phyloP scores from a whole-genome alignment of 2,113 vertebrate species.

The Misgurnus mizolepis region DNA sequence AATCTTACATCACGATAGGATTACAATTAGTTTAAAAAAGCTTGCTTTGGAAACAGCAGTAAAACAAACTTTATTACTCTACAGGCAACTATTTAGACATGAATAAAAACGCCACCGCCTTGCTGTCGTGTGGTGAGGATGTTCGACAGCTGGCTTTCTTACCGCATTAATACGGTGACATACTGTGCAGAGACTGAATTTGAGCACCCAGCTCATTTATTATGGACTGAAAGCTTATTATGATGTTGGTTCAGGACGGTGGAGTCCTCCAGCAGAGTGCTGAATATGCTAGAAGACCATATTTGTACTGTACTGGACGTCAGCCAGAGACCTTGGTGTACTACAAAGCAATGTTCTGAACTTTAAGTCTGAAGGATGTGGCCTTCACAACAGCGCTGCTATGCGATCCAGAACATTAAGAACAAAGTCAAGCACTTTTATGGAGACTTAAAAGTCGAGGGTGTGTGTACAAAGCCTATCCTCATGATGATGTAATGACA shows the following conservation, averaged over 20 bases:
- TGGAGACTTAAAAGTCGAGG: background rate
- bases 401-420: background rate
- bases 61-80: background rate
- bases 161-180: constrained; percentile 2
- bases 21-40: background rate
- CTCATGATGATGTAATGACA: too few species aligned
- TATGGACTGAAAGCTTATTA: background rate
- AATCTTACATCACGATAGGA: too few species aligned
- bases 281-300: background rate
- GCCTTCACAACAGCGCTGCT: background rate
- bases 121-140: background rate
- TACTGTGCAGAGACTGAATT: constrained; percentile 8
- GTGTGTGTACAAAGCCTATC: background rate
- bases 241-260: background rate
- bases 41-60: background rate
- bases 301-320: constrained; percentile 1
- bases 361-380: constrained; percentile 20
- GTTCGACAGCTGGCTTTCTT: constrained; percentile 19
- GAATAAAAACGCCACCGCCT: background rate
- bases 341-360: background rate
- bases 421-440: constrained; percentile 6
- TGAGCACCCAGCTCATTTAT: background rate
- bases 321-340: constrained; percentile 21
- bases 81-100: background rate
- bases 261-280: background rate